A percentile compares a stretch with the other conserved stretches of the same genome.
phyloP scores from a whole-genome alignment of 2,797 vertebrate species.

The Hyperoplus immaculatus region DNA sequence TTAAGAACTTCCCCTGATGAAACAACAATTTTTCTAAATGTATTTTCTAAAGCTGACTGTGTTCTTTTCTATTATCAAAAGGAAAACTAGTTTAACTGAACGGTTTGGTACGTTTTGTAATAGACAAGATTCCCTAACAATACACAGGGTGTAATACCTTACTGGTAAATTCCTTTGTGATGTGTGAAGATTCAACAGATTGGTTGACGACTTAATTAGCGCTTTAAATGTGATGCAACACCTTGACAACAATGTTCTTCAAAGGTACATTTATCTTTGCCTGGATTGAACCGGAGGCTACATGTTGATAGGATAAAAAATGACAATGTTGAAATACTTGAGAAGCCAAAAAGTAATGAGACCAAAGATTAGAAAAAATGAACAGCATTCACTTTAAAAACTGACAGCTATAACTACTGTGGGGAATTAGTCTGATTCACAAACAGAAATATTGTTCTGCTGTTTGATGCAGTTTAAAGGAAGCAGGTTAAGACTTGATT shows the following conservation, averaged over 20 bases:
- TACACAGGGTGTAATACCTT: not conserved
- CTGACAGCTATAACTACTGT: not conserved
- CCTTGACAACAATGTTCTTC: conserved; percentile 4
- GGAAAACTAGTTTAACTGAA: conserved; percentile 5
- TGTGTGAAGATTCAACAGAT: not conserved
- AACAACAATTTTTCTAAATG: conserved; percentile 26
- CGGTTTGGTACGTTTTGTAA: not conserved
- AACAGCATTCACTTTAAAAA: not conserved
- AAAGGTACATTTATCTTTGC: conserved; percentile 15
- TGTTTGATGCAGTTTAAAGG: not conserved
- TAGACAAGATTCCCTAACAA: conserved; percentile 7
- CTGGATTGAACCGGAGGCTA: not conserved
- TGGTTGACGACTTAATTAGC: conserved; percentile 28
- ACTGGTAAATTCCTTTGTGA: conserved; percentile 2
- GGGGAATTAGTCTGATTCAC: not conserved
- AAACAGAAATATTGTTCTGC: not conserved
- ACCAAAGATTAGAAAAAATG: not conserved
- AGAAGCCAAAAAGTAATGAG: not conserved
- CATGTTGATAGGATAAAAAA: conserved; percentile 15
- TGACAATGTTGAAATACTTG: not conserved
- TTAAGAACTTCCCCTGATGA: not conserved
- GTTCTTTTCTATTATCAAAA: not conserved
- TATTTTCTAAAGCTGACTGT: conserved; percentile 1
- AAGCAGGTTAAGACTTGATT: not conserved
- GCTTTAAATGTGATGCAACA: conserved; percentile 4